Evolutionary conservation across 2,888 invertebrate species (phyloP), one percentile per base, ranked within the genome.

Genomic region (Ophion ellenae): DNA sequence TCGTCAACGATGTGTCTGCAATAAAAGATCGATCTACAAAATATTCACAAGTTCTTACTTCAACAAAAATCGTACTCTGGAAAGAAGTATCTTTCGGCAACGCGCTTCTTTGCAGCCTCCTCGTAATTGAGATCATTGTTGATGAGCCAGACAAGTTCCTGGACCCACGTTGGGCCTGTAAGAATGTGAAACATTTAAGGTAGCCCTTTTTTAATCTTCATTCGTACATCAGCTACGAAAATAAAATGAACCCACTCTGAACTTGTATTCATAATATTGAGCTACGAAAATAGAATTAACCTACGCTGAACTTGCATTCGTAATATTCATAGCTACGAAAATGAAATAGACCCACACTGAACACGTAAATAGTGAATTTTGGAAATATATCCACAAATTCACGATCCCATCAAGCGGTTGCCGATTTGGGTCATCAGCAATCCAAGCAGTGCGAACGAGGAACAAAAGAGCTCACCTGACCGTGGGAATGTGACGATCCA

Each of bases 111-210:
- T 53, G 95, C 94, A 0, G 97, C 96, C 87, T 94, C 95, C 69
- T 95, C 94, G 90, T 96, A 97, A 92, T 97, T 95, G 88, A 97
- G 95, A 90, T 96, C 95, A 91, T 97, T 97, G 3, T 96, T 96
- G 59, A 97, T 94, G 93, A 97, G 94, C 97, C 97, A 97, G 9
- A 97, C 96, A 90, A 97, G 93, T 93, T 97, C 97, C 92, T 97
- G 97, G 0, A 96, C 97, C 96, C 96, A 96, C 7, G 97, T 97
- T 11, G 96, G 96, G 20, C 96, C 96, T 96, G 89, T 4, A 11
- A 28, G 17, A 74, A 61, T 7, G 9, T 40, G 40, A 32, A 32
- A 32, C 32, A 0, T 32, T 32, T 32, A 24, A 36, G 6, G 36
- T 6, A 36, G 5, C 6, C 36, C 36, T 4, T 36, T 36, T 36